Percentiles rank a stretch among this genome's conserved stretches.
Conservation (phyloP, 2,113 vertebrate species). For the Anolis carolinensis region DNA sequence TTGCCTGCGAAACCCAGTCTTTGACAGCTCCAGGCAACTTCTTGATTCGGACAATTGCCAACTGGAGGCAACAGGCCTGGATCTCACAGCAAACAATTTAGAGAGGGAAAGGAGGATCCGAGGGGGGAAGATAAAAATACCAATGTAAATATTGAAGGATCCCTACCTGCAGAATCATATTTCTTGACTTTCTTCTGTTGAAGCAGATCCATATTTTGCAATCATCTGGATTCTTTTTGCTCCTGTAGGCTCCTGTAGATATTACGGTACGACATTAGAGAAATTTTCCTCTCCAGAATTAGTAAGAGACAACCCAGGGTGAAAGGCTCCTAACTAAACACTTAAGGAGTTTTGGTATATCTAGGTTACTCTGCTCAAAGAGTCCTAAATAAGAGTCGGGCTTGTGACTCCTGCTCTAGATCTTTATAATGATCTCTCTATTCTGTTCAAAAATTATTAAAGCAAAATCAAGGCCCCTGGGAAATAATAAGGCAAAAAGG, state of each 20-base stretch:
- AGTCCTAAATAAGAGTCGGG: no score
- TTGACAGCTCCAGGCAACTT: no score
- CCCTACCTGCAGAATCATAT: slow-evolving; percentile 24
- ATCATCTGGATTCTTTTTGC: slow-evolving; percentile 39
- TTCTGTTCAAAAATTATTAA: no score
- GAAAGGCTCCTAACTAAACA: no score
- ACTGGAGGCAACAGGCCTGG: background rate
- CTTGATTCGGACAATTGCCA: background rate
- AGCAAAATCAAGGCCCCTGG: no score
- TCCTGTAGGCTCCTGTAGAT: slow-evolving; percentile 26
- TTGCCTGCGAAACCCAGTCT: background rate
- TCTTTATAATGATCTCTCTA: no score
- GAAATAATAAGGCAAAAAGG: no score
- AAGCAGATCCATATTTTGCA: no score
- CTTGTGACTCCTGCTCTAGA: no score
- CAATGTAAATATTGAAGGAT: background rate
- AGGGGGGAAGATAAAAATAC: rapidly evolving
- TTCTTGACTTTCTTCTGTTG: background rate
- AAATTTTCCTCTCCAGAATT: background rate
- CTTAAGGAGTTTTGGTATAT: no score
- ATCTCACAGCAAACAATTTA: background rate
- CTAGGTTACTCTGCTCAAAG: no score
- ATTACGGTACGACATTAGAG: background rate
- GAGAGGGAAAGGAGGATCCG: background rate
- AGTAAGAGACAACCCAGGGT: background rate